Evolutionary conservation across 2,888 invertebrate genomes (phyloP).

Genomic region (Drosophila trichaetosa): DNA sequence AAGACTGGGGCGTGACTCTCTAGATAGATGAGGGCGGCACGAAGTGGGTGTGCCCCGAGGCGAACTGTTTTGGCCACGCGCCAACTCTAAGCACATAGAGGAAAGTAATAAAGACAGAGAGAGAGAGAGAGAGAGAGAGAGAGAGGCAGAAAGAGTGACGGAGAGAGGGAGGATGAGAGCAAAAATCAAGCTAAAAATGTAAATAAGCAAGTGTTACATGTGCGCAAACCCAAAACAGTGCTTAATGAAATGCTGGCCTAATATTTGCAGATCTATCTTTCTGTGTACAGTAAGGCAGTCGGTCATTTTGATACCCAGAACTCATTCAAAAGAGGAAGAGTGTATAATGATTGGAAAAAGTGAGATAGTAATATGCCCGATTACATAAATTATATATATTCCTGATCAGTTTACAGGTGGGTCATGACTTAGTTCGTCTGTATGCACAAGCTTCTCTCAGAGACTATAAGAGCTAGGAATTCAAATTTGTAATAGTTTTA

Average conservation of each 20-base stretch:
- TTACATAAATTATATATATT: background rate
- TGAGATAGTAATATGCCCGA: background rate
- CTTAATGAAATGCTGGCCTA: slow-evolving; percentile 34
- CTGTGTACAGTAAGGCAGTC: slow-evolving; percentile 38
- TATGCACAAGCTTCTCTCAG: background rate
- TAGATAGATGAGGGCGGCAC: background rate
- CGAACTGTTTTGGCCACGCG: slow-evolving; percentile 28
- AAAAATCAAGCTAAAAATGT: slow-evolving; percentile 30
- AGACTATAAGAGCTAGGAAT: background rate
- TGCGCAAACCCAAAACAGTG: slow-evolving; percentile 18
- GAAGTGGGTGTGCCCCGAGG: slow-evolving; percentile 16
- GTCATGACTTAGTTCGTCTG: background rate
- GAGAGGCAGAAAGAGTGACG: slow-evolving; percentile 9
- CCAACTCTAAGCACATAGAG: slow-evolving; percentile 42
- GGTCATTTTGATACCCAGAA: slow-evolving; percentile 19
- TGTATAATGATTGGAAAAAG: background rate
- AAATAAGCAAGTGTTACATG: slow-evolving; percentile 54
- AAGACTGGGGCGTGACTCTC: slow-evolving; percentile 38
- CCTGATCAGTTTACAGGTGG: background rate
- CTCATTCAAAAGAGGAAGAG: background rate
- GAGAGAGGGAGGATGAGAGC: slow-evolving; percentile 1
- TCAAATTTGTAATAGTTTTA: background rate
- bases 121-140: background rate
- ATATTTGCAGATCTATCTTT: slow-evolving; percentile 11
- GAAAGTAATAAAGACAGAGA: slow-evolving; percentile 12